Evolutionary conservation across 2,888 invertebrate species (phyloP).

Genomic region (Ecliptopera silaceata): DNA sequence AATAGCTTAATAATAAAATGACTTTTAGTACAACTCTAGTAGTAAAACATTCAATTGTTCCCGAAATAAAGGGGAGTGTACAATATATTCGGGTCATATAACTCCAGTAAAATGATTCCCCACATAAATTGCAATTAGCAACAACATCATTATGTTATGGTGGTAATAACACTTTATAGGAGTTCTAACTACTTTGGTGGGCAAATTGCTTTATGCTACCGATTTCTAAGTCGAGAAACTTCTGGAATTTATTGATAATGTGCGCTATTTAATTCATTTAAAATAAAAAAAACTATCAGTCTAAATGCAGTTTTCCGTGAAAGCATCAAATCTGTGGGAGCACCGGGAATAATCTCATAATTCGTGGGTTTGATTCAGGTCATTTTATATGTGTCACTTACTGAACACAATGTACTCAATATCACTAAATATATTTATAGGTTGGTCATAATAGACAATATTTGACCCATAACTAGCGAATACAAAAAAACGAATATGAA

Average conservation of each 20-base stretch:
- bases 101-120: slow-evolving; percentile 30
- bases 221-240: neutral
- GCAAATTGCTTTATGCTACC: slow-evolving; percentile 28
- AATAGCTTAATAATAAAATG: neutral
- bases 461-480: too few relatives aligned
- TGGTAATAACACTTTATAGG: slow-evolving; percentile 51
- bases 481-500: too few relatives aligned
- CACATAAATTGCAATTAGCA: slow-evolving; percentile 53
- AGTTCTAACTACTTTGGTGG: slow-evolving; percentile 41
- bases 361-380: too few relatives aligned
- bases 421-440: too few relatives aligned
- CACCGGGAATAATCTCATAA: too few relatives aligned
- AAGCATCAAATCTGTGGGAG: too few relatives aligned
- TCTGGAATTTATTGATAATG: neutral
- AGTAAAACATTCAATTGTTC: slow-evolving; percentile 21
- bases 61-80: slow-evolving; percentile 24
- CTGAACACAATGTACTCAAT: too few relatives aligned
- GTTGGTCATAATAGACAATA: too few relatives aligned
- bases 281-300: too few relatives aligned
- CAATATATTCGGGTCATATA: slow-evolving; percentile 32
- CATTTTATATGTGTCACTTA: too few relatives aligned
- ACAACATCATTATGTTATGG: slow-evolving; percentile 47
- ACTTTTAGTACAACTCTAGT: slow-evolving; percentile 1
- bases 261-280: too few relatives aligned
- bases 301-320: too few relatives aligned